Evolutionary conservation across 2,888 invertebrate genomes (phyloP), one percentile per base, ranked within the genome.

Genomic region (Elegia similella): DNA sequence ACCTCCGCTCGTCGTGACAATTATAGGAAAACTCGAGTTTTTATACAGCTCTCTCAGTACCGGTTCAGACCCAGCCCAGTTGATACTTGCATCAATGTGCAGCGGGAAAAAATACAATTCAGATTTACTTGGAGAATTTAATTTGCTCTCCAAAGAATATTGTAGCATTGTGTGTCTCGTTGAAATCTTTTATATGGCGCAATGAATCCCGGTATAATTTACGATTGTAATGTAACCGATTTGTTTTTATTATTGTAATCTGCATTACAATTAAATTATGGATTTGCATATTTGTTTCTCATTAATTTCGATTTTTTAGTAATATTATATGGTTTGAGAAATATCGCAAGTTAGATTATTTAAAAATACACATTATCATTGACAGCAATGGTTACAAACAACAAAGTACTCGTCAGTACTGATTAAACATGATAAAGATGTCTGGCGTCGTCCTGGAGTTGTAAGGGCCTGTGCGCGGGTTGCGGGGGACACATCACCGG

Each of bases 361-460:
- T n/a, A n/a, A n/a, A 23, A 23, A 23, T 5, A n/a, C n/a, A n/a
- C n/a, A n/a, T 34, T 52, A 17, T 8, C 16, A n/a, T 38, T 38
- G 38, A 38, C 38, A 16, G 38, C 8, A 13, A 34, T 38, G 72
- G 73, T 63, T 73, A 79, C 73, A 70, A 68, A 71, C n/a, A n/a
- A 23, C 23, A 23, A 23, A 23, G 73, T 70, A 62, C 68, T 73
- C 64, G 61, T 16, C 42, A 48, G 62, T 68, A 69, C 66, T 80
- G 76, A 81, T 82, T 79, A 76, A 74, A 75, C 63, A 69, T 71
- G 82, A 86, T 84, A 83, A 82, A 77, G 73, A 67, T 70, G 82
- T 81, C 80, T 77, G 76, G 65, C 64, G 67, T 72, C 65, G 75
- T 79, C 76, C 77, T 78, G 80, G 70, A 67, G 63, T 60, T 58